Evolutionary conservation across 2,113 vertebrate species (phyloP).

Genomic region (Seriola dumerili): DNA sequence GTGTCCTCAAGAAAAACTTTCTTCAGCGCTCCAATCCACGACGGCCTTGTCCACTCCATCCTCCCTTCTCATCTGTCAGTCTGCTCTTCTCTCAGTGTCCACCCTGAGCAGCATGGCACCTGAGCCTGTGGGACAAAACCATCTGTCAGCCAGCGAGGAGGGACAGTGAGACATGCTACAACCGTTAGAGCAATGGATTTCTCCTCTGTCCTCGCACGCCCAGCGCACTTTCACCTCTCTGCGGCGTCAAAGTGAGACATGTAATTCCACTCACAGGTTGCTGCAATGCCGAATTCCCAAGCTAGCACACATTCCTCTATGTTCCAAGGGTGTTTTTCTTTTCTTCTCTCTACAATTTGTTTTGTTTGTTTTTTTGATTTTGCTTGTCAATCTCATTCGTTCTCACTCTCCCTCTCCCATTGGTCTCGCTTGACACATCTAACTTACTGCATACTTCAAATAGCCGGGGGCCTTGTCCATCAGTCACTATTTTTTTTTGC

Average conservation of each 20-base stretch:
- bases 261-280: conserved; percentile 53
- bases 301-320: conserved; percentile 16
- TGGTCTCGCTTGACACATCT: neutral
- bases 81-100: conserved; percentile 45
- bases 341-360: conserved; percentile 19
- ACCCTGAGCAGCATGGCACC: conserved; percentile 47
- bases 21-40: conserved; percentile 43
- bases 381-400: conserved; percentile 22
- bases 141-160: conserved; percentile 62
- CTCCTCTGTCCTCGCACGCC: conserved; percentile 41
- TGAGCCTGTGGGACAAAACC: conserved; percentile 61
- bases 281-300: conserved; percentile 35
- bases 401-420: conserved; percentile 3
- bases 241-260: conserved; percentile 58
- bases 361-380: conserved; percentile 44
- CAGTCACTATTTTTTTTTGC: neutral
- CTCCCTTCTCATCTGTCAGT: conserved; percentile 51
- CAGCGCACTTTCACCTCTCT: conserved; percentile 22
- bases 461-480: neutral
- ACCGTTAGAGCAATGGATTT: conserved; percentile 72
- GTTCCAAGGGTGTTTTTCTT: conserved; percentile 40
- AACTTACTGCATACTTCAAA: neutral
- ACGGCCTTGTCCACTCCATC: conserved; percentile 44
- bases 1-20: conserved; percentile 5
- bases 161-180: conserved; percentile 59